Evolutionary conservation across 2,113 vertebrate species (phyloP).

Genomic region (Puma concolor): DNA sequence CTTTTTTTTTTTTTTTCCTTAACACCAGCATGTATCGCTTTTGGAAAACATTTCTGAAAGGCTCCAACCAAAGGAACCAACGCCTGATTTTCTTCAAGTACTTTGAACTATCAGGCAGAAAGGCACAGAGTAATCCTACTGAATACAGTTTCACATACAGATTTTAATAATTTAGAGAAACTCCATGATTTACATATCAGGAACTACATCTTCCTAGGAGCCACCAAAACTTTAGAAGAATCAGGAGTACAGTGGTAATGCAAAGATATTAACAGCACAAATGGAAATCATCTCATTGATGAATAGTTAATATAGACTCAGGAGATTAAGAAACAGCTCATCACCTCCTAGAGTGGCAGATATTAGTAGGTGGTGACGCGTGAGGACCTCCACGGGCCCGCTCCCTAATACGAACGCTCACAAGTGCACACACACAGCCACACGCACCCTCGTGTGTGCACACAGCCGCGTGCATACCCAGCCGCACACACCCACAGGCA

Average conservation of each 20-base stretch:
- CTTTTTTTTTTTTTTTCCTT: background rate
- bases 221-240: background rate
- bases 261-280: background rate
- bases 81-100: background rate
- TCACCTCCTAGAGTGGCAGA: background rate
- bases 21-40: background rate
- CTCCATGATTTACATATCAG: background rate
- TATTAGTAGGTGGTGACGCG: background rate
- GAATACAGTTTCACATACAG: background rate
- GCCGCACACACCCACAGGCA: background rate
- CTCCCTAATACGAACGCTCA: background rate
- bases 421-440: fast-evolving
- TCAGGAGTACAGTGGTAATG: background rate
- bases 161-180: background rate
- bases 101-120: background rate
- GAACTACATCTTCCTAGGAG: background rate
- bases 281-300: background rate
- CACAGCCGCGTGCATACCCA: background rate
- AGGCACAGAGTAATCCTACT: background rate
- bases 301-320: background rate
- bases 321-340: background rate
- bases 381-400: background rate
- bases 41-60: background rate
- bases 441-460: too few species aligned
- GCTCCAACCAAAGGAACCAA: background rate